Conservation (phyloP, 2,888 invertebrate species). For the Rotaria sp. region DNA sequence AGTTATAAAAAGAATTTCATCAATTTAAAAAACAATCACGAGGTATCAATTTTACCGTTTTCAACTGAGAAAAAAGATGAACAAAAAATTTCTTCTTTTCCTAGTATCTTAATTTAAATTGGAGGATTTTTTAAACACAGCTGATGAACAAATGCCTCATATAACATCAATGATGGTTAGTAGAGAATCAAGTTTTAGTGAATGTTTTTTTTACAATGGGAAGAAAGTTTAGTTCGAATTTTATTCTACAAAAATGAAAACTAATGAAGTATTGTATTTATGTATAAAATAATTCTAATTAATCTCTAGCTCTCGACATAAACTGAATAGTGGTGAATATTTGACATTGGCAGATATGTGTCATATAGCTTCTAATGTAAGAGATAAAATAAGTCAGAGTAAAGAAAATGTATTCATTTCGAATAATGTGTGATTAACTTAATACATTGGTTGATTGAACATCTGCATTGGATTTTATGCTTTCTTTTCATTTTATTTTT, state of each 20-base stretch:
- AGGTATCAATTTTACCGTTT: background rate
- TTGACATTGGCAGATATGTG: conserved; percentile 26
- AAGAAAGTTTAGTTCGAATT: background rate
- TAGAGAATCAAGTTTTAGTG: background rate
- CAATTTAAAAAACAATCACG: background rate
- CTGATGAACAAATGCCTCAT: background rate
- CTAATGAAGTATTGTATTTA: no score
- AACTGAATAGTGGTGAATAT: background rate
- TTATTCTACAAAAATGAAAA: no score
- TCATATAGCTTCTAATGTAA: conserved; percentile 6
- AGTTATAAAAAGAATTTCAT: background rate
- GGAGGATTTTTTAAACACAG: background rate
- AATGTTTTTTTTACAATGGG: background rate
- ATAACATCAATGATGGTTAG: background rate
- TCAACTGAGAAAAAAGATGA: background rate
- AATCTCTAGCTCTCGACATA: background rate
- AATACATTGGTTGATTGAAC: background rate
- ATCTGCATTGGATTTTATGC: no score
- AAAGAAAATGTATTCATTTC: conserved; percentile 10
- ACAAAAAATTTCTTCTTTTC: no score
- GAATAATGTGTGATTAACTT: background rate
- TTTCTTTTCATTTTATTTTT: no score
- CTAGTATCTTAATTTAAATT: background rate
- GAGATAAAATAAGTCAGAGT: conserved; percentile 25
- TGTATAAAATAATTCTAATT: background rate